Conservation (phyloP, 1,140 invertebrate genomes). For the Bombus sibiricus region DNA sequence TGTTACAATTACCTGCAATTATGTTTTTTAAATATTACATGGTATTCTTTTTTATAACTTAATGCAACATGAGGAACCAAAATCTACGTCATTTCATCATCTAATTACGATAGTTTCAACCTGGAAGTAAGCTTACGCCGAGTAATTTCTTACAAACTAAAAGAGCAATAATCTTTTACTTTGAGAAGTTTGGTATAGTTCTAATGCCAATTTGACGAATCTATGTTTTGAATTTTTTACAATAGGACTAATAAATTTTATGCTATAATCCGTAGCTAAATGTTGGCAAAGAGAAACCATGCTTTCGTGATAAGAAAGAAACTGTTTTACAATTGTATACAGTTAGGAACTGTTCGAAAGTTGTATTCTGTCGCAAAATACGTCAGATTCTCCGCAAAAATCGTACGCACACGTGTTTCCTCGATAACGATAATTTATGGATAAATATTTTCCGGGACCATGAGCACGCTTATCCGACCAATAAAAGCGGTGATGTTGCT, state of each 20-base stretch:
- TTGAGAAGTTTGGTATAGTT: no score
- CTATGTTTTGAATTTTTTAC: neutral
- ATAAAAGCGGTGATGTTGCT: neutral
- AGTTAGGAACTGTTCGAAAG: neutral
- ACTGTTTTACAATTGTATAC: neutral
- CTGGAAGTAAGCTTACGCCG: no score
- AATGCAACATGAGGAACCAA: neutral
- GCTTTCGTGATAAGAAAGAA: neutral
- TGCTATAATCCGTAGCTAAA: neutral
- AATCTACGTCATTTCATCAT: neutral
- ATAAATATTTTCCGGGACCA: slow-evolving; percentile 20
- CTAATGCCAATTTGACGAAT: no score
- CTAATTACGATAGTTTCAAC: no score
- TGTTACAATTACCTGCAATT: no score
- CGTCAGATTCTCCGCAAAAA: neutral
- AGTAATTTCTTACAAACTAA: no score
- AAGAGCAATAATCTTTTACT: no score
- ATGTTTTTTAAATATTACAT: neutral
- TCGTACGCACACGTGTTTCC: neutral
- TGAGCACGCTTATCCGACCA: slow-evolving; percentile 9
- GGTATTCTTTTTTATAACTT: no score
- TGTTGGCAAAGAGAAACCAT: neutral
- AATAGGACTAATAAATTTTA: neutral
- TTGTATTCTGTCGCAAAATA: neutral
- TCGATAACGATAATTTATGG: slow-evolving; percentile 8